phyloP scores from a whole-genome alignment of 2,113 vertebrate species.

The Mionectes macconnelli region DNA sequence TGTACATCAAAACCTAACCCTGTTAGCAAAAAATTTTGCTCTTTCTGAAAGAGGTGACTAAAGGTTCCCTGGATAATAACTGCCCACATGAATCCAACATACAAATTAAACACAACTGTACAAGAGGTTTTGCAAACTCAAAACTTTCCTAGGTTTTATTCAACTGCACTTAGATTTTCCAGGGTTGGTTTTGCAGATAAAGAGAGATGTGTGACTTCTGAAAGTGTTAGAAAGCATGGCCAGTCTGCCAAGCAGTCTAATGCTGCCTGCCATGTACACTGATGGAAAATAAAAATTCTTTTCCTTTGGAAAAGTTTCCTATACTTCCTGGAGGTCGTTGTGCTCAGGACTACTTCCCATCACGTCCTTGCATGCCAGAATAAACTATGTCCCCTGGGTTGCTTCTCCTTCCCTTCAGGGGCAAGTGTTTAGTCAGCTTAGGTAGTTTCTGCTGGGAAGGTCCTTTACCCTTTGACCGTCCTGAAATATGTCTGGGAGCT shows the following conservation, averaged over 20 bases:
- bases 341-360: neutral
- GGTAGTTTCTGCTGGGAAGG: neutral
- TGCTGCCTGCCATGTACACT: neutral
- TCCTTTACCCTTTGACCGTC: neutral
- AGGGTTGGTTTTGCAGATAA: neutral
- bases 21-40: neutral
- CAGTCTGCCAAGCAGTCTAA: neutral
- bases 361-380: neutral
- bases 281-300: neutral
- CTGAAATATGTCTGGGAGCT: neutral
- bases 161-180: neutral
- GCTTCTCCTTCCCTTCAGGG: neutral
- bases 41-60: neutral
- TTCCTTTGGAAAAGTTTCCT: neutral
- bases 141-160: neutral
- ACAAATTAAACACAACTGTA: neutral
- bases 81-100: neutral
- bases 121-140: neutral
- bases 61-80: neutral
- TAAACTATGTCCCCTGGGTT: neutral
- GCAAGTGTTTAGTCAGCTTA: neutral
- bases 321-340: neutral
- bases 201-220: neutral
- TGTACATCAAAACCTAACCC: neutral
- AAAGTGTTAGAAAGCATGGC: neutral